Evolutionary conservation across 2,888 invertebrate species (phyloP).

Genomic region (Dynastes tityus): DNA sequence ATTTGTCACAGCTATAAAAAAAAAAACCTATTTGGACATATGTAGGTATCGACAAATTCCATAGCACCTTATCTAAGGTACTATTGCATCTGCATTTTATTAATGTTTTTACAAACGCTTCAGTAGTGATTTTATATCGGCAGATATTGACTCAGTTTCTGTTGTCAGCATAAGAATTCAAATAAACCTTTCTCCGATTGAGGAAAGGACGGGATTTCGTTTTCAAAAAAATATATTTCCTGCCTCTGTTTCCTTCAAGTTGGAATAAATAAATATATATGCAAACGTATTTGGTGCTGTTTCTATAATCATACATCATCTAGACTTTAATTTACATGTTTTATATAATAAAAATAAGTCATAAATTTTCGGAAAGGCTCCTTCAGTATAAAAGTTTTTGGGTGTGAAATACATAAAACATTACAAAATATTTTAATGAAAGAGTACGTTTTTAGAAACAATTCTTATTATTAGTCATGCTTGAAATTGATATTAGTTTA

Average conservation of each 20-base stretch:
- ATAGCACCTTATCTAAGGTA: constrained; percentile 1
- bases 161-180: not conserved
- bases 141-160: not conserved
- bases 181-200: too few relatives aligned
- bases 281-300: not conserved
- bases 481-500: too few relatives aligned
- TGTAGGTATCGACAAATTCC: not conserved
- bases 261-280: constrained; percentile 1
- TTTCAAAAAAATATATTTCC: not conserved
- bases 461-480: not conserved
- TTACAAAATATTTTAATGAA: too few relatives aligned
- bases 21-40: constrained; percentile 13
- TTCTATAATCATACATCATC: constrained; percentile 18
- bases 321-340: constrained; percentile 49
- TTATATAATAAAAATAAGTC: constrained; percentile 29
- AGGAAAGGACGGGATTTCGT: too few relatives aligned
- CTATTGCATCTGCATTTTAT: constrained; percentile 32
- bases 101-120: constrained; percentile 26
- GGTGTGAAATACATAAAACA: too few relatives aligned
- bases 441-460: not conserved
- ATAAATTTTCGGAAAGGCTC: constrained; percentile 32
- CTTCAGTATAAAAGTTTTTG: constrained; percentile 35
- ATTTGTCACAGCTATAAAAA: not conserved
- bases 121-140: constrained; percentile 6
- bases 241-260: not conserved